These are phyloP conservation scores for Gymnorhina tibicen DNA, from an alignment of 2,113 vertebrate genomes.

Conservation along the genomic window DNA sequence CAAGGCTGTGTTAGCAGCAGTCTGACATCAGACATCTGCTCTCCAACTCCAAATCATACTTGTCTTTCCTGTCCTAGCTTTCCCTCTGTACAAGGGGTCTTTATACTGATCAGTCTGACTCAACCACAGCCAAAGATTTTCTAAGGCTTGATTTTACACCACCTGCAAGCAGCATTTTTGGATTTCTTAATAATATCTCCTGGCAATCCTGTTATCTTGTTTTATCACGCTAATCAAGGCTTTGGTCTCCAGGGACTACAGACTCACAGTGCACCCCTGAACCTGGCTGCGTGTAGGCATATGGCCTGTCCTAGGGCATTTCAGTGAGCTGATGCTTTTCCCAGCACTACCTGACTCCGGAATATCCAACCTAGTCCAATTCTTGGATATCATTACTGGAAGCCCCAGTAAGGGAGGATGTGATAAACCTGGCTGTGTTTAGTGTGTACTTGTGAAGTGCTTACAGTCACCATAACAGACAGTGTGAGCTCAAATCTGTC, in stretches of 20 bases:
- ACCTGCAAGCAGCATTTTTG: neutral
- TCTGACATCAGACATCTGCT: neutral
- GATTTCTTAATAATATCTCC: neutral
- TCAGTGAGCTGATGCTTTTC: neutral
- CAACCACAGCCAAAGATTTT: neutral
- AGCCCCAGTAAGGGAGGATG: neutral
- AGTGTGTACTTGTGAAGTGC: rapidly evolving
- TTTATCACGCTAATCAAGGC: neutral
- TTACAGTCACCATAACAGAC: neutral
- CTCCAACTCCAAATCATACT: neutral
- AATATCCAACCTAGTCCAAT: no score
- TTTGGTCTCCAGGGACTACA: neutral
- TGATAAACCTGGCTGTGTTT: neutral
- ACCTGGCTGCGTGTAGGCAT: neutral
- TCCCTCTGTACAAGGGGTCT: neutral
- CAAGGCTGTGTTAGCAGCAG: neutral
- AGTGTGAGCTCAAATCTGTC: neutral
- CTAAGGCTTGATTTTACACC: neutral
- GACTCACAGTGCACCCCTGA: neutral
- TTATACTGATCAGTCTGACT: neutral
- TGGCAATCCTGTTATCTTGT: neutral
- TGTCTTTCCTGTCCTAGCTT: neutral
- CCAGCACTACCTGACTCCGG: neutral
- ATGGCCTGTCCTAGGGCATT: neutral
- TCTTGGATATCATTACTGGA: neutral